These are phyloP conservation scores for Drosophila melanosoma DNA, from an alignment of 2,888 invertebrate species.

Conservation along the genomic window DNA sequence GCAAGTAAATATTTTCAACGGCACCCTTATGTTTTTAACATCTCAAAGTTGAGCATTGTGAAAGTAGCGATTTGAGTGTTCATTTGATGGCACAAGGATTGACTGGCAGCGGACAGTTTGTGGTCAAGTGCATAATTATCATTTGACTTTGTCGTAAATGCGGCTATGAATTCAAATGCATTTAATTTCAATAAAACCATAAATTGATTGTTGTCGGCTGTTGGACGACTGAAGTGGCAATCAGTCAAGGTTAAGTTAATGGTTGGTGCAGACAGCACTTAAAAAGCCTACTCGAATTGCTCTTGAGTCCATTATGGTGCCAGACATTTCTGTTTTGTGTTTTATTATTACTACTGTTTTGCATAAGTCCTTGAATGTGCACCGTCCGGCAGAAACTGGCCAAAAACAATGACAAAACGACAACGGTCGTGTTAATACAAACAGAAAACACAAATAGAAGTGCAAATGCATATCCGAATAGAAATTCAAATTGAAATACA, in stretches of 20 bases:
- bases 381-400: slow-evolving; percentile 1
- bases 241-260: slow-evolving; percentile 44
- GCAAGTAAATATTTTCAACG: background rate
- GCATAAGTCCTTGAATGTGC: slow-evolving; percentile 23
- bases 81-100: slow-evolving; percentile 39
- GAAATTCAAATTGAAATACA: slow-evolving; percentile 24
- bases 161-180: slow-evolving; percentile 26
- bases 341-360: slow-evolving; percentile 33
- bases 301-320: slow-evolving; percentile 11
- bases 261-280: slow-evolving; percentile 33
- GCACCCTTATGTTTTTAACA: background rate
- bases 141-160: slow-evolving; percentile 26
- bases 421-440: slow-evolving; percentile 10
- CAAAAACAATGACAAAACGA: background rate
- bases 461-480: slow-evolving; percentile 1
- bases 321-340: slow-evolving; percentile 12
- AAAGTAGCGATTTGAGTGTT: slow-evolving; percentile 7
- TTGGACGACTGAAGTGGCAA: background rate
- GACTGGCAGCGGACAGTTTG: slow-evolving; percentile 21
- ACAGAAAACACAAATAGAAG: slow-evolving; percentile 13
- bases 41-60: background rate
- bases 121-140: slow-evolving; percentile 49
- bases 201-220: background rate
- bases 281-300: slow-evolving; percentile 4
- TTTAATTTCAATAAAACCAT: background rate